Evolutionary conservation across 2,797 vertebrate species (phyloP).

Genomic region (Sorex maritimensis): DNA sequence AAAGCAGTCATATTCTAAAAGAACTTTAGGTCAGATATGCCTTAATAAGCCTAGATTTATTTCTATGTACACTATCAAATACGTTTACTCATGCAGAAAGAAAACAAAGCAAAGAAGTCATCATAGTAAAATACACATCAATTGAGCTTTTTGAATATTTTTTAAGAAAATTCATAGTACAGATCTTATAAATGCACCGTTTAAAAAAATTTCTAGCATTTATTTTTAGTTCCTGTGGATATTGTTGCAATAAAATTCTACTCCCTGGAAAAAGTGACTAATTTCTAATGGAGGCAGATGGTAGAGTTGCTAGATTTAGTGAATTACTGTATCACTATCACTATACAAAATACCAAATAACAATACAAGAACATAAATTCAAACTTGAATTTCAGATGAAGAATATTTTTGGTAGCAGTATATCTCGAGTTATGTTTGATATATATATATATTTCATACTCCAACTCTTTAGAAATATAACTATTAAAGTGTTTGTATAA

Average conservation of each 20-base stretch:
- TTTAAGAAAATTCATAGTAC: too few relatives aligned
- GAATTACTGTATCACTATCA: too few relatives aligned
- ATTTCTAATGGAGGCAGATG: not conserved
- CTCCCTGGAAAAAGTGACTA: not conserved
- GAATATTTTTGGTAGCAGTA: slow-evolving; percentile 5
- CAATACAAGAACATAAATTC: not conserved
- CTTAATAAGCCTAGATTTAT: slow-evolving; percentile 1
- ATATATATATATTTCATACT: not conserved
- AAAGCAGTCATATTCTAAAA: slow-evolving; percentile 6
- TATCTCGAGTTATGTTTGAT: not conserved
- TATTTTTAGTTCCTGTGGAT: not conserved
- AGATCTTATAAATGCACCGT: not conserved
- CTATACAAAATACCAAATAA: not conserved
- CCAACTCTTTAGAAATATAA: not conserved
- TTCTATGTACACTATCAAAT: slow-evolving; percentile 27
- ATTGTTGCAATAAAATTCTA: not conserved
- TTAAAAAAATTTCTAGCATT: not conserved
- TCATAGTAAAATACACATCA: not conserved
- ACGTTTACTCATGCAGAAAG: not conserved
- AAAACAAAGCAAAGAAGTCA: slow-evolving; percentile 18
- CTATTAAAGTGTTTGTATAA: not conserved
- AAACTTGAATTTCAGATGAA: slow-evolving; percentile 43
- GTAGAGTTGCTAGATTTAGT: not conserved
- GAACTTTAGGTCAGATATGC: not conserved
- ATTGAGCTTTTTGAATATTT: too few relatives aligned